Evolutionary conservation across 2,113 vertebrate genomes (phyloP).

Genomic region (Equus quagga): DNA sequence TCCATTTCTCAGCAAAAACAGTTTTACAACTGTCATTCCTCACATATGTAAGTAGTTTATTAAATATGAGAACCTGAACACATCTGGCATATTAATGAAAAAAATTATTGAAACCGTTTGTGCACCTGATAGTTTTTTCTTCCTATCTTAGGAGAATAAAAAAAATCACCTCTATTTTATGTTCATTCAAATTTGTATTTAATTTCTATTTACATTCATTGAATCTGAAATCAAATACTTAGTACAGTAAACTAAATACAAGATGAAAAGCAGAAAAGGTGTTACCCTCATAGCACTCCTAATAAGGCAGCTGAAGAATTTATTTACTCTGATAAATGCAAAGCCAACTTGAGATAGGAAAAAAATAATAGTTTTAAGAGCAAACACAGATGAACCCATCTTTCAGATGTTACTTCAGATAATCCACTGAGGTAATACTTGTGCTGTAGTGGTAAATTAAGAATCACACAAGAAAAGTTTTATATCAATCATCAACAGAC

Average conservation of each 20-base stretch:
- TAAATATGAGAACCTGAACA: conserved; percentile 67
- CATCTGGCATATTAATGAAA: conserved; percentile 52
- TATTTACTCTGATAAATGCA: conserved; percentile 80
- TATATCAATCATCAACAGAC: conserved; percentile 65
- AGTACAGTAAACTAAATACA: conserved; percentile 85
- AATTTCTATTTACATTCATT: conserved; percentile 87
- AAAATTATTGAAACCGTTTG: conserved; percentile 46
- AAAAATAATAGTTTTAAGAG: conserved; percentile 70
- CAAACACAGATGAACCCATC: conserved; percentile 75
- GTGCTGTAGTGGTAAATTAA: conserved; percentile 68
- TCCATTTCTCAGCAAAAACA: conserved; percentile 50
- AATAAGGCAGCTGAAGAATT: conserved; percentile 84
- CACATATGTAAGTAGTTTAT: conserved; percentile 62
- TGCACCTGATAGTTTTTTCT: conserved; percentile 57
- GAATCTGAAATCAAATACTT: conserved; percentile 80
- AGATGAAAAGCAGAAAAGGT: conserved; percentile 83
- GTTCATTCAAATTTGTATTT: conserved; percentile 88
- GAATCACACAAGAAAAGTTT: conserved; percentile 65
- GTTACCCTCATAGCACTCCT: conserved; percentile 83
- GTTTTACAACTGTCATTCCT: conserved; percentile 65
- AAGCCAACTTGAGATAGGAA: conserved; percentile 75
- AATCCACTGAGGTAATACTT: conserved; percentile 74
- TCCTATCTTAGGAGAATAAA: conserved; percentile 70
- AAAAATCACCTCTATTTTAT: conserved; percentile 80
- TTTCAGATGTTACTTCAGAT: conserved; percentile 67